These are phyloP conservation scores for Oreochromis grahami DNA, from an alignment of 2,797 vertebrate species.

Conservation along the genomic window DNA sequence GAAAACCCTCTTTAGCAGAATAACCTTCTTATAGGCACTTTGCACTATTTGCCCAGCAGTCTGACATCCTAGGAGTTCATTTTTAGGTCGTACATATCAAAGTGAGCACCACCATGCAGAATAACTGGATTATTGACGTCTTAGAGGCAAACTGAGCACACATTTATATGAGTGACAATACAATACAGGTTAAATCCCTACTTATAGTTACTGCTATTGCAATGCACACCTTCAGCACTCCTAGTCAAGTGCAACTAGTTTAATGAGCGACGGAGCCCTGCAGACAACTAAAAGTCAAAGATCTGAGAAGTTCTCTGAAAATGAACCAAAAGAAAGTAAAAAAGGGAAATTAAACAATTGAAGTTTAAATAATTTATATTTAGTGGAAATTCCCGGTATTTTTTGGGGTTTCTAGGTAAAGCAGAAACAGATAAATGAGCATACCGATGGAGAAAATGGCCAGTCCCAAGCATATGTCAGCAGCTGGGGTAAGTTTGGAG, in stretches of 20 bases:
- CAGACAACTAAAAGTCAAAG: not conserved
- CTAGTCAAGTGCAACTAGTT: not conserved
- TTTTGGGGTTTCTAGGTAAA: not conserved
- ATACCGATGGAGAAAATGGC: conserved; percentile 60
- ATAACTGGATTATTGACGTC: not conserved
- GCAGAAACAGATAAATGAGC: not conserved
- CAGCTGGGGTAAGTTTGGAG: conserved; percentile 61
- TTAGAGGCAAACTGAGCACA: not conserved
- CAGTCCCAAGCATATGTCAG: conserved; percentile 63
- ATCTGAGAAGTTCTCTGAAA: not conserved
- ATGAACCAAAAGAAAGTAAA: not conserved
- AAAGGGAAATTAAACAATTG: not conserved
- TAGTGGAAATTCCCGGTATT: not conserved
- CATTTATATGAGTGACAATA: not conserved
- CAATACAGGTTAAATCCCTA: not conserved
- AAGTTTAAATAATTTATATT: not conserved
- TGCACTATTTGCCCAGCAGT: not conserved
- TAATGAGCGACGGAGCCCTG: not conserved
- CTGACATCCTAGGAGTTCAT: not conserved
- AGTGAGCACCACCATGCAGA: not conserved
- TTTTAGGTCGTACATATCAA: not conserved
- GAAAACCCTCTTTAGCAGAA: not conserved
- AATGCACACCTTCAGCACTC: not conserved
- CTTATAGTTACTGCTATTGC: not conserved
- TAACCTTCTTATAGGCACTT: not conserved